Conservation (phyloP, 1,140 invertebrate species). For the Chironomus tepperi region DNA sequence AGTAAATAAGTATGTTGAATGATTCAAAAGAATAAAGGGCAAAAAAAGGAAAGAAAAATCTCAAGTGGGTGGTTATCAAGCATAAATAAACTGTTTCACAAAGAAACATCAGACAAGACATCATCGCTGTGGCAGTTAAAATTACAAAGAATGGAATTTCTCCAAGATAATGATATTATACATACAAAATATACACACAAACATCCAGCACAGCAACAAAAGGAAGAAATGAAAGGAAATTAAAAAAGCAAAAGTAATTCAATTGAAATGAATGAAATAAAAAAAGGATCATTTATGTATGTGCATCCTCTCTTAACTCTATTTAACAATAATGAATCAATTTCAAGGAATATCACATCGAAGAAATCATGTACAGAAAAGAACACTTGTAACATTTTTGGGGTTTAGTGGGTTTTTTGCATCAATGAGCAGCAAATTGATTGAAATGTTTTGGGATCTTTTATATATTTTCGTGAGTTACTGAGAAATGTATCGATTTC, state of each 20-base stretch:
- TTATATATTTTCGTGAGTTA: neutral
- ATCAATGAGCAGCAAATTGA: slow-evolving; percentile 10
- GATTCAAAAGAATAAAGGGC: neutral
- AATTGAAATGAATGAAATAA: neutral
- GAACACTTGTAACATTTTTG: slow-evolving; percentile 19
- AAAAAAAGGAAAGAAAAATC: neutral
- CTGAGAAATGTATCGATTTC: slow-evolving; percentile 18
- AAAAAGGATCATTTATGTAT: neutral
- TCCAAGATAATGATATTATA: neutral
- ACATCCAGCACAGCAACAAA: neutral
- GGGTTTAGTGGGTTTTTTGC: slow-evolving; percentile 5
- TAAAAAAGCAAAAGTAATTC: slow-evolving; percentile 21
- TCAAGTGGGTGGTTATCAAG: slow-evolving; percentile 11
- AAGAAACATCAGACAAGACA: neutral
- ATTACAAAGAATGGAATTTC: neutral
- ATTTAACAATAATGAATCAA: slow-evolving; percentile 1
- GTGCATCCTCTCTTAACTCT: slow-evolving; percentile 19
- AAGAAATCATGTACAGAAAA: neutral
- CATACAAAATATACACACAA: neutral
- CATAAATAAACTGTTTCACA: slow-evolving; percentile 13
- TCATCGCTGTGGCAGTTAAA: neutral
- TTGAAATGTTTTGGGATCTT: neutral
- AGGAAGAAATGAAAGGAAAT: neutral
- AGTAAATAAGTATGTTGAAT: neutral
- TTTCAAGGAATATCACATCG: neutral